Conservation (phyloP, 2,113 vertebrate genomes). For the Ammodytes marinus region DNA sequence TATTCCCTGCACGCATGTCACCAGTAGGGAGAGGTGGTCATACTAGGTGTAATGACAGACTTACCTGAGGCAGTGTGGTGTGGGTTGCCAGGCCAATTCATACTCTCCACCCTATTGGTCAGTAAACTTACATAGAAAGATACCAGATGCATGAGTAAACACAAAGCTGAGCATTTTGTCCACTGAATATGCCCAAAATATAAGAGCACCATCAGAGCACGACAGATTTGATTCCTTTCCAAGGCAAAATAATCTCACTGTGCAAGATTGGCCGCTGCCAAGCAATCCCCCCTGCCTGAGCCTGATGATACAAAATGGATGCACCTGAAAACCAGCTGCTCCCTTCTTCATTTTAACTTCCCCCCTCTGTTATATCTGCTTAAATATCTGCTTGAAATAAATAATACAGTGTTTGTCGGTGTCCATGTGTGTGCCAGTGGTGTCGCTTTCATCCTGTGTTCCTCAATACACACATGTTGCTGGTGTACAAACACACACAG, state of each 20-base stretch:
- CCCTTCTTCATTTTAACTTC: slow-evolving; percentile 29
- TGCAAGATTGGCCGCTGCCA: slow-evolving; percentile 13
- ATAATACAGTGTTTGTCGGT: neutral
- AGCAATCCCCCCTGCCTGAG: slow-evolving; percentile 1
- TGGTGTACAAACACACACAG: neutral
- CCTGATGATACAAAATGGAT: slow-evolving; percentile 47
- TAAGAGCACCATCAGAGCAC: slow-evolving; percentile 23
- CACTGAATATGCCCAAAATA: slow-evolving; percentile 11
- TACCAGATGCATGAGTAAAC: slow-evolving; percentile 20
- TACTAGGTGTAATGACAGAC: too few species aligned
- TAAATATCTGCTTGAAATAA: slow-evolving; percentile 14
- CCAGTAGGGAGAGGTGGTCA: too few species aligned
- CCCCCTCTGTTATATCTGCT: neutral
- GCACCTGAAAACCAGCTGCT: slow-evolving; percentile 46
- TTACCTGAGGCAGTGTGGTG: too few species aligned
- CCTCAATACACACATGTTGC: neutral
- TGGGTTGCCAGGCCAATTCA: too few species aligned
- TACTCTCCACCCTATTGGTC: neutral
- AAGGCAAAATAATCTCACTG: slow-evolving; percentile 24
- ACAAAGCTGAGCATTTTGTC: slow-evolving; percentile 19
- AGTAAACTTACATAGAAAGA: neutral
- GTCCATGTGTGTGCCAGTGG: neutral
- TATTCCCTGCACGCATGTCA: neutral
- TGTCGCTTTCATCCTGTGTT: slow-evolving; percentile 10
- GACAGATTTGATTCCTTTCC: slow-evolving; percentile 33